These are phyloP conservation scores for Micromussa lordhowensis DNA, from an alignment of 92 coral and sea anemone genomes.

Conservation along the genomic window DNA sequence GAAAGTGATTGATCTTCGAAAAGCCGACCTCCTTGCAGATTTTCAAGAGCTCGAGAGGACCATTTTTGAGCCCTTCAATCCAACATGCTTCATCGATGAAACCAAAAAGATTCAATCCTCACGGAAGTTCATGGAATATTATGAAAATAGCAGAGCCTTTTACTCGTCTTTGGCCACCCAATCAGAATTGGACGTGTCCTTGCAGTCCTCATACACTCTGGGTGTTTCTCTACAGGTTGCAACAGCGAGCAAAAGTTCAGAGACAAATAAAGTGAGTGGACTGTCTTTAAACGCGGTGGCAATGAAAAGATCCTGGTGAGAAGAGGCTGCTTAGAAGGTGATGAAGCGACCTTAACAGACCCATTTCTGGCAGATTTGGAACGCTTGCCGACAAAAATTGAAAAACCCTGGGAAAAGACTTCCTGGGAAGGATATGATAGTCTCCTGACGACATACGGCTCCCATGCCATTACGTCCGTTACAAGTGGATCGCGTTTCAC, in stretches of 20 bases:
- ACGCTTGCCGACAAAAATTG: not conserved
- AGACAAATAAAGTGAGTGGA: not conserved
- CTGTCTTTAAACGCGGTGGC: not conserved
- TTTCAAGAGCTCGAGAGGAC: not conserved
- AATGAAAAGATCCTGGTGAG: slow-evolving; percentile 4
- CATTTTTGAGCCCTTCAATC: not conserved
- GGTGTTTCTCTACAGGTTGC: slow-evolving; percentile 27
- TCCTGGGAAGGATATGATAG: slow-evolving; percentile 26
- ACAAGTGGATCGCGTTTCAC: slow-evolving; percentile 4
- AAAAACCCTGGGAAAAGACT: slow-evolving; percentile 3
- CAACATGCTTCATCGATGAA: not conserved
- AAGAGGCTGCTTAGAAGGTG: slow-evolving; percentile 15
- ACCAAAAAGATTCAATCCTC: not conserved
- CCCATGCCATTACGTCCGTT: slow-evolving; percentile 22
- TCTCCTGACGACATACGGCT: slow-evolving; percentile 29
- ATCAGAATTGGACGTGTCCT: slow-evolving; percentile 17
- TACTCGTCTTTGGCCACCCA: slow-evolving; percentile 29
- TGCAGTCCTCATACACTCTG: slow-evolving; percentile 23
- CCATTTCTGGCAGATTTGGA: slow-evolving; percentile 5
- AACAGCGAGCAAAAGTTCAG: slow-evolving; percentile 14
- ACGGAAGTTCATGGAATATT: not conserved
- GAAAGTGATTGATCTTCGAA: not conserved
- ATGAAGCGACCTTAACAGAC: not conserved
- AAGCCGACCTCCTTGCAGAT: not conserved
- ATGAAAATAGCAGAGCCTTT: slow-evolving; percentile 18